phyloP scores from a whole-genome alignment of 2,888 invertebrate genomes.

The Cylloceria caligata region DNA sequence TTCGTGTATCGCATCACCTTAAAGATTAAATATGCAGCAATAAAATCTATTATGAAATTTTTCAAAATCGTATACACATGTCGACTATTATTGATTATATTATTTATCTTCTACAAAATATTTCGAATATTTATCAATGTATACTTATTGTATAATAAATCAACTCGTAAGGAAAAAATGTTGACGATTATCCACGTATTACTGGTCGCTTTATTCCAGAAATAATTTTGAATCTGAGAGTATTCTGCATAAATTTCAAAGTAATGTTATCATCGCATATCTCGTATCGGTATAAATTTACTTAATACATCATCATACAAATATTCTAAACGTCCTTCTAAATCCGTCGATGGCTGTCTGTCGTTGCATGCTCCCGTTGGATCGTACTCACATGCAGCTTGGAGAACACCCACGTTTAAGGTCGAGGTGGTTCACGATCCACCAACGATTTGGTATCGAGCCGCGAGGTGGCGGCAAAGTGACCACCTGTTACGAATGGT shows the following conservation, averaged over 20 bases:
- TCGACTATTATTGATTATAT: too few relatives aligned
- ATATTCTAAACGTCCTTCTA: conserved; percentile 22
- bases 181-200: too few relatives aligned
- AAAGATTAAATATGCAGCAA: too few relatives aligned
- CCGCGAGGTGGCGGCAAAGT: conserved; percentile 73
- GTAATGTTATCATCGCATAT: not conserved
- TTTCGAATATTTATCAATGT: too few relatives aligned
- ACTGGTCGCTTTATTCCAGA: too few relatives aligned
- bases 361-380: conserved; percentile 25
- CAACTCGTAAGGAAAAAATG: too few relatives aligned
- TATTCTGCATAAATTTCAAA: not conserved
- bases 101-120: too few relatives aligned
- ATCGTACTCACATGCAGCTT: not conserved
- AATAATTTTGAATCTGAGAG: too few relatives aligned
- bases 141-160: too few relatives aligned
- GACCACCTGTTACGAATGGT: conserved; percentile 72
- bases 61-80: too few relatives aligned
- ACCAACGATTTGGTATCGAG: conserved; percentile 35
- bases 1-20: too few relatives aligned
- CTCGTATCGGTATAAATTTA: not conserved
- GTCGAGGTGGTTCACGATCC: conserved; percentile 61
- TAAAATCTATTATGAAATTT: too few relatives aligned
- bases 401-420: conserved; percentile 60
- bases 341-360: not conserved
- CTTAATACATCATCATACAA: conserved; percentile 13